Conservation (phyloP, 37 sponge, comb jelly and placozoan genomes). For the Spongilla lacustris region DNA sequence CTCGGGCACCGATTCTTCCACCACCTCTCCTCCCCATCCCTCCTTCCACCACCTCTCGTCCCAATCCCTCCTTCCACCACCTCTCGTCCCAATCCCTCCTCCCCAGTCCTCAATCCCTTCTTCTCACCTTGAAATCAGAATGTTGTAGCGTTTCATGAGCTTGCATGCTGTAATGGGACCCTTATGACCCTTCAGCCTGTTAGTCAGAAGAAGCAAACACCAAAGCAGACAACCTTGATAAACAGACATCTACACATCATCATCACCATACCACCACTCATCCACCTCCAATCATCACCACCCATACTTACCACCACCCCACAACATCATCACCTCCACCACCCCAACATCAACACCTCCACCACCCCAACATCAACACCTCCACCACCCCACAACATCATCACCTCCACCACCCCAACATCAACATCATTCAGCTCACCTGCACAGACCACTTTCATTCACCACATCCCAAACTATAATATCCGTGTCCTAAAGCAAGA, state of each 20-base stretch:
- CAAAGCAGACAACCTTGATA: too few relatives aligned
- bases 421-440: slow-evolving; percentile 13
- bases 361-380: background rate
- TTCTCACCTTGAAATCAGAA: slow-evolving; percentile 82
- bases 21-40: too few relatives aligned
- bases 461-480: slow-evolving; percentile 95
- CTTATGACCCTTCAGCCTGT: slow-evolving; percentile 88
- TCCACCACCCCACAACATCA: background rate
- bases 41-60: too few relatives aligned
- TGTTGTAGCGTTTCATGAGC: slow-evolving; percentile 40
- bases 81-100: background rate
- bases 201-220: background rate
- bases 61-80: background rate
- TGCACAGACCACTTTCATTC: slow-evolving; percentile 77
- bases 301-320: background rate
- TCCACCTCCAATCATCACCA: background rate
- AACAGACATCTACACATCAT: too few relatives aligned
- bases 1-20: too few relatives aligned
- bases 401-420: background rate
- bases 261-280: too few relatives aligned
- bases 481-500: slow-evolving; percentile 72
- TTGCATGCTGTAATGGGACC: slow-evolving; percentile 78
- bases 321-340: background rate
- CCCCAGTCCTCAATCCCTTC: background rate
- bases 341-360: background rate